A percentile compares a stretch with the other conserved stretches of the same genome.
Conservation (phyloP, 2,888 invertebrate species). For the Orthosia incerta region DNA sequence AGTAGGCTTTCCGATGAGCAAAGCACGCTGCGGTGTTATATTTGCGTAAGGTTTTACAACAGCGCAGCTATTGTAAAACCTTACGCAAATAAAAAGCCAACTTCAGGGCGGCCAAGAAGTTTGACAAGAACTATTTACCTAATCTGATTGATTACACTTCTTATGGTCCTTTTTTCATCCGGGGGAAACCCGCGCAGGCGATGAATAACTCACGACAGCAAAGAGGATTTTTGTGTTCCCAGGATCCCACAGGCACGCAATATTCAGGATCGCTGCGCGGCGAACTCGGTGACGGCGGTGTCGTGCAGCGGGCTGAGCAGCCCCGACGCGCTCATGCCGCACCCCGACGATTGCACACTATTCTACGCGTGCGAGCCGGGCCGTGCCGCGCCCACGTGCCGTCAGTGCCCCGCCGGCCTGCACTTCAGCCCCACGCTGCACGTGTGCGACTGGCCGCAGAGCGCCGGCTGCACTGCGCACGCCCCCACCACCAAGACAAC, state of each 20-base stretch:
- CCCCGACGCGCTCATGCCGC: conserved; percentile 67
- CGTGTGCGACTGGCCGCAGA: conserved; percentile 69
- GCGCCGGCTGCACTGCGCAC: conserved; percentile 66
- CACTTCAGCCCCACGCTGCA: conserved; percentile 70
- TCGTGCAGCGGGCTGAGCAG: conserved; percentile 62
- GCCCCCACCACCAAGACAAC: background rate
- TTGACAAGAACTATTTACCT: too few relatives aligned
- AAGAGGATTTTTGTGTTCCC: background rate
- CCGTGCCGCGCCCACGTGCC: conserved; percentile 38
- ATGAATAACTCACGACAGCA: background rate
- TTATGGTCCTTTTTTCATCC: background rate
- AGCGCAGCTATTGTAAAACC: too few relatives aligned
- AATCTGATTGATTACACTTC: background rate
- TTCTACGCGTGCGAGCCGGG: conserved; percentile 72
- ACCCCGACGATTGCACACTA: conserved; percentile 74
- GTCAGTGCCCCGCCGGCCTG: conserved; percentile 70
- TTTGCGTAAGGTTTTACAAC: too few relatives aligned
- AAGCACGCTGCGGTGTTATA: too few relatives aligned
- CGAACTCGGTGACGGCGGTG: conserved; percentile 52
- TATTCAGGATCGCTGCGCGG: conserved; percentile 19
- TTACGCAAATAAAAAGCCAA: too few relatives aligned
- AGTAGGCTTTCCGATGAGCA: too few relatives aligned
- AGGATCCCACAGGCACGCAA: conserved; percentile 12
- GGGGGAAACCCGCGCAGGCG: background rate
- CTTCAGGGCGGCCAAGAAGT: too few relatives aligned